Conservation (phyloP, 2,888 invertebrate species). For the Caenorhabditis doughertyi region DNA sequence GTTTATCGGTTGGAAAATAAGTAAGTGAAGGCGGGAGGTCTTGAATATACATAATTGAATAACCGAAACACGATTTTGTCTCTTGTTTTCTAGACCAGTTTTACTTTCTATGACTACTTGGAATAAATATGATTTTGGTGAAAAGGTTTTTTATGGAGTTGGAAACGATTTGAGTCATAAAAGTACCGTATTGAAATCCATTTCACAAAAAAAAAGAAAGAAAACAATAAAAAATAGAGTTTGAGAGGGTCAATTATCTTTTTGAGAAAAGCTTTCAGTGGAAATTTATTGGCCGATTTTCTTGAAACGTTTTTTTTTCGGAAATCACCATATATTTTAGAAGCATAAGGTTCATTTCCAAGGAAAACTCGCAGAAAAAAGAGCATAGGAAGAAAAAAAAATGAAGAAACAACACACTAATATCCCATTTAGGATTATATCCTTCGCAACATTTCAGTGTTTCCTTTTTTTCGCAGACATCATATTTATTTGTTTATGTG, state of each 20-base stretch:
- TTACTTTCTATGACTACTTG: background rate
- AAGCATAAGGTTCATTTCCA: background rate
- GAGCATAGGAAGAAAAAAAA: background rate
- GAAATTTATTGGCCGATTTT: constrained; percentile 11
- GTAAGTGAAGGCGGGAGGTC: constrained; percentile 1
- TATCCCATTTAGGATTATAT: background rate
- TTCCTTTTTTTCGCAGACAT: background rate
- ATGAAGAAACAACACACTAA: background rate
- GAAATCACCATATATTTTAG: background rate
- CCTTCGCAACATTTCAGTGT: constrained; percentile 9
- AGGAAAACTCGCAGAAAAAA: too few relatives aligned
- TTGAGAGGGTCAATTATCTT: constrained; percentile 15
- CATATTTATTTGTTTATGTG: constrained; percentile 14
- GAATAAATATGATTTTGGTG: constrained; percentile 1
- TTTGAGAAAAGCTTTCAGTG: background rate
- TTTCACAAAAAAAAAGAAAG: background rate
- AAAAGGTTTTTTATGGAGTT: background rate
- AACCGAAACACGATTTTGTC: constrained; percentile 42
- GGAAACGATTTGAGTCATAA: background rate
- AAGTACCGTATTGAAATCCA: background rate
- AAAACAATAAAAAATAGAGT: background rate
- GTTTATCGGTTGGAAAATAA: constrained; percentile 32
- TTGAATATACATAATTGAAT: constrained; percentile 58
- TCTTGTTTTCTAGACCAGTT: constrained; percentile 7
- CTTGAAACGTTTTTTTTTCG: background rate